Percentiles rank a stretch among this genome's conserved stretches.
Evolutionary conservation across 53 echinoderm and acorn worm species (phyloP).

Genomic region (Pentamera pediparva): DNA sequence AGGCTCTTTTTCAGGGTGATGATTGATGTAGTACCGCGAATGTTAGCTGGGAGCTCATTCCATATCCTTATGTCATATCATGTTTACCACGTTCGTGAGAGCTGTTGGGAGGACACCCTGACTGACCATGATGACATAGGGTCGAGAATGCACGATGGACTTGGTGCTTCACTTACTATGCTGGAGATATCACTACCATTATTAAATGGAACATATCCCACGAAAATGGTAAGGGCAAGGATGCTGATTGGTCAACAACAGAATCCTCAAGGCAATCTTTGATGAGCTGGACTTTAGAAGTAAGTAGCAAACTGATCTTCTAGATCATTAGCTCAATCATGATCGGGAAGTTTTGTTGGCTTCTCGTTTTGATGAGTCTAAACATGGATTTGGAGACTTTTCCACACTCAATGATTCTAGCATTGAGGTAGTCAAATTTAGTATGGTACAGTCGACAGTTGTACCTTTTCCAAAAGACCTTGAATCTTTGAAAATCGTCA

Average conservation of each 20-base stretch:
- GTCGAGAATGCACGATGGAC: slow-evolving; percentile 9
- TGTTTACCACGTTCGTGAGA: slow-evolving; percentile 15
- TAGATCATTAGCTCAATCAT: slow-evolving; percentile 21
- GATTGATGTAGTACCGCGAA: too few species aligned
- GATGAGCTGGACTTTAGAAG: slow-evolving; percentile 22
- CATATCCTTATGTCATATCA: too few species aligned
- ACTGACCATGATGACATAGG: slow-evolving; percentile 30
- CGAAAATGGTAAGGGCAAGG: too few species aligned
- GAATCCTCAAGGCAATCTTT: slow-evolving; percentile 21
- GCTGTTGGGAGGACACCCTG: slow-evolving; percentile 11
- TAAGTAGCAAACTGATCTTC: slow-evolving; percentile 27
- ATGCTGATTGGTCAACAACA: too few species aligned
- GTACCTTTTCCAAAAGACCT: background rate
- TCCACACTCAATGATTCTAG: background rate
- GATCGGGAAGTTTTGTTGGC: slow-evolving; percentile 23
- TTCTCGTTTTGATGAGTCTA: slow-evolving; percentile 20
- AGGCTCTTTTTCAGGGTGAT: too few species aligned
- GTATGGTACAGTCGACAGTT: background rate
- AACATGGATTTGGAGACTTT: slow-evolving; percentile 12
- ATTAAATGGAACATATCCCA: too few species aligned
- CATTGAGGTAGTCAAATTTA: background rate
- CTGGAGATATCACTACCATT: too few species aligned
- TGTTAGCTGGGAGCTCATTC: too few species aligned
- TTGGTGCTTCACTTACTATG: too few species aligned
- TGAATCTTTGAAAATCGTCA: background rate